Evolutionary conservation across 2,113 vertebrate species (phyloP).

Genomic region (Neogobius melanostomus): DNA sequence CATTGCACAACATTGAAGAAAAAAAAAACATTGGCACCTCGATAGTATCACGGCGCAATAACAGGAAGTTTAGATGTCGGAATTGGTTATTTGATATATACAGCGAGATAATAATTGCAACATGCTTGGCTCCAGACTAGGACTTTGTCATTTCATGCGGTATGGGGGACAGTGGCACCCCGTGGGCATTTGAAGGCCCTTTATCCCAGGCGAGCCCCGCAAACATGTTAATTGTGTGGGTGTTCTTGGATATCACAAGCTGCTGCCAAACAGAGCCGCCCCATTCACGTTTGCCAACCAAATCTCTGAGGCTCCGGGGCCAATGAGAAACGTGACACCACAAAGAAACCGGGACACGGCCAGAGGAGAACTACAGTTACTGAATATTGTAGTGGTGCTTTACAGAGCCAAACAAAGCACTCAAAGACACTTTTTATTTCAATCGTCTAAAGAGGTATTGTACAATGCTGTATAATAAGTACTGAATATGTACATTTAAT

Average conservation of each 20-base stretch:
- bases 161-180: not conserved
- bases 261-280: conserved; percentile 39
- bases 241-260: conserved; percentile 25
- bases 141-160: not conserved
- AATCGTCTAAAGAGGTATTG: too few species aligned
- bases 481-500: too few species aligned
- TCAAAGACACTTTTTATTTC: conserved; percentile 7
- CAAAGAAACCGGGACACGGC: conserved; percentile 42
- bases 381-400: conserved; percentile 16
- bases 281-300: conserved; percentile 40
- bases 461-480: too few species aligned
- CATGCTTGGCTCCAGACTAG: not conserved
- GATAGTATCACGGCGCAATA: not conserved
- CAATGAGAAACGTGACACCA: conserved; percentile 59
- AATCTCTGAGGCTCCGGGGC: conserved; percentile 23
- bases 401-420: not conserved
- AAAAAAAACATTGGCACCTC: not conserved
- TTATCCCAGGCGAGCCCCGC: conserved; percentile 5
- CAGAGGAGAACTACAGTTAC: conserved; percentile 14
- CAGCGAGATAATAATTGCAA: not conserved
- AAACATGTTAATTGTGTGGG: conserved; percentile 38
- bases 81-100: not conserved
- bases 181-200: conserved; percentile 9
- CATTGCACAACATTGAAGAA: conserved; percentile 2
- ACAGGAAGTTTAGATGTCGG: not conserved